Base-by-base conservation (phyloP, 2,888 invertebrate genomes). In the Hydraecia micacea region DNA sequence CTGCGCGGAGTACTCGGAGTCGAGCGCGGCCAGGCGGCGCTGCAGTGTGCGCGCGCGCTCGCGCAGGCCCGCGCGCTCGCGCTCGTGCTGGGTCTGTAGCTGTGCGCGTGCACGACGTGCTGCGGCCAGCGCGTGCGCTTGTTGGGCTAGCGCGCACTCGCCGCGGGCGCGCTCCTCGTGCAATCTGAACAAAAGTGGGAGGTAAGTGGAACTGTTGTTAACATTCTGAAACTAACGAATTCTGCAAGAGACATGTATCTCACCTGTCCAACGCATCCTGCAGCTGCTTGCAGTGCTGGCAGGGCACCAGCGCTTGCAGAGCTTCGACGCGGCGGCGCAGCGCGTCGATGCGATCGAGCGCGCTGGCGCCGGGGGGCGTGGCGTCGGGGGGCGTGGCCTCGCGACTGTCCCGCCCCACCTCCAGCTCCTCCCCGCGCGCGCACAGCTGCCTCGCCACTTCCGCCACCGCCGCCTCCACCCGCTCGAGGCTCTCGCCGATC, bases 1-100 rank as follows among this genome's bases (percentile, higher is more conserved):
- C 93, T 99, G 99, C 89, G 98, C 98, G 75, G 98, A 97, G 94
- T 98, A 98, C 94, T 99, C 99, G 13, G 98, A 97, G 93, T 98
- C 98, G 80, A 98, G 96, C 58, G 98, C 97, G 85, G 98, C 98
- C 84, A 98, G 97, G 39, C 98, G 97, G 58, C 98, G 97, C 93
- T 98, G 98, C 88, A 98, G 95, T 83, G 98, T 97, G 79, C 97
- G 97, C 77, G 98, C 97, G 79, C 98, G 98, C 90, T 98, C 98
- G 55, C 98, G 94, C 75, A 98, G 95, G 80, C 97, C 97, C 49
- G 97, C 97, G 85, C 97, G 97, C 92, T 97, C 96, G 81, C 97
- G 97, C 89, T 97, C 96, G 93, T 97, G 97, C 92, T 95, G 94
- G 87, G 95, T 92, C 90, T 94, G 93, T 74, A 95, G 94, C 90